phyloP scores from a whole-genome alignment of 2,888 invertebrate genomes.

The Dorcus parallelipipedus region DNA sequence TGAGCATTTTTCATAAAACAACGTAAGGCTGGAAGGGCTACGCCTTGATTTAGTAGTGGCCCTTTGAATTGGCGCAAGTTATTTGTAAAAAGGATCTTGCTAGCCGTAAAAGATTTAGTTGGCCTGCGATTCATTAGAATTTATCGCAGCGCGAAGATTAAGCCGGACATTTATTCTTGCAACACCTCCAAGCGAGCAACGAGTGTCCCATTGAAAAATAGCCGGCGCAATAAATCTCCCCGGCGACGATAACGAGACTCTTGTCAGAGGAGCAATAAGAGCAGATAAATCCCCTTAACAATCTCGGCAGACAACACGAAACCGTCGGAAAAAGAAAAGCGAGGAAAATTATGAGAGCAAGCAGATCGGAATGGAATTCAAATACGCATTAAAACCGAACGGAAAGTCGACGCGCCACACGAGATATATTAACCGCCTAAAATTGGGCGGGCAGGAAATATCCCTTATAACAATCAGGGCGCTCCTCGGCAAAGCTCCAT shows the following conservation, averaged over 20 bases:
- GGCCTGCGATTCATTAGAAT: too few species aligned
- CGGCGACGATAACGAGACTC: slow-evolving; percentile 15
- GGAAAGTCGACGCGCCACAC: slow-evolving; percentile 18
- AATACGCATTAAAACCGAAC: slow-evolving; percentile 36
- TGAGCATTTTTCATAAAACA: too few species aligned
- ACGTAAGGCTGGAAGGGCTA: too few species aligned
- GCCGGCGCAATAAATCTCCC: slow-evolving; percentile 10
- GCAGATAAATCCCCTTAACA: slow-evolving; percentile 14
- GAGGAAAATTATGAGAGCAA: slow-evolving; percentile 38
- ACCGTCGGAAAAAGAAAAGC: slow-evolving; percentile 32
- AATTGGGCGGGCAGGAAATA: slow-evolving; percentile 24
- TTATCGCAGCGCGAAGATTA: too few species aligned
- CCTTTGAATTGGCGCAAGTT: too few species aligned
- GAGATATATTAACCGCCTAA: slow-evolving; percentile 30
- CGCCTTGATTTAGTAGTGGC: too few species aligned
- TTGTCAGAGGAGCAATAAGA: slow-evolving; percentile 13
- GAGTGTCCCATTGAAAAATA: slow-evolving; percentile 7
- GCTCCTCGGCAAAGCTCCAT: slow-evolving; percentile 27
- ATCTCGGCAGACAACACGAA: slow-evolving; percentile 22
- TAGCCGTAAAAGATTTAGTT: too few species aligned
- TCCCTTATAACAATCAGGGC: slow-evolving; percentile 31
- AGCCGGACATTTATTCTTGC: too few species aligned
- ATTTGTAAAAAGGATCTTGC: too few species aligned
- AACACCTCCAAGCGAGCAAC: too few species aligned
- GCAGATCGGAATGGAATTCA: slow-evolving; percentile 37